phyloP scores from a whole-genome alignment of 1,140 invertebrate species.

The Carposina sasakii region DNA sequence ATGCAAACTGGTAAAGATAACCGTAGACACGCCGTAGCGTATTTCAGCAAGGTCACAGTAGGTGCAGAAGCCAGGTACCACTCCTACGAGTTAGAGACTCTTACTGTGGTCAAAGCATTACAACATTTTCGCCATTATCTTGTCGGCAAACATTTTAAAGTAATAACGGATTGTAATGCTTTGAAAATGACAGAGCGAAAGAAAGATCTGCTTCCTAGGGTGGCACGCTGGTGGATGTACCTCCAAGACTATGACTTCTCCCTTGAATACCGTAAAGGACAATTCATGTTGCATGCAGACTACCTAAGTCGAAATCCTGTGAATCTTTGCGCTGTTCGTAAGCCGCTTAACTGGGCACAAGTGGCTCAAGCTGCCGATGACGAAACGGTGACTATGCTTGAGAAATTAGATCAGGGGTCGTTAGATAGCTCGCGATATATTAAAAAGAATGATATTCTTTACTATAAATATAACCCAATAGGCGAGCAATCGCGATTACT shows the following conservation, averaged over 20 bases:
- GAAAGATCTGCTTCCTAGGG: slow-evolving; percentile 20
- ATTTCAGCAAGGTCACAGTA: slow-evolving; percentile 29
- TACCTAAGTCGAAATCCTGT: slow-evolving; percentile 9
- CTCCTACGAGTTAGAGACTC: slow-evolving; percentile 34
- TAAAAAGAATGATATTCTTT: too few relatives aligned
- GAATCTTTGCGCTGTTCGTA: neutral
- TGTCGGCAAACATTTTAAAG: slow-evolving; percentile 40
- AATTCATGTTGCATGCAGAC: slow-evolving; percentile 3
- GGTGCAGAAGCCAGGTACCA: slow-evolving; percentile 26
- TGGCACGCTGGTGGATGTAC: slow-evolving; percentile 10
- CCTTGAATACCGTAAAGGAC: slow-evolving; percentile 8
- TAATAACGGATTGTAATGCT: slow-evolving; percentile 51
- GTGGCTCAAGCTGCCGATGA: slow-evolving; percentile 7
- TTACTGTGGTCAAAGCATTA: slow-evolving; percentile 15
- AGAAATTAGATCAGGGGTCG: neutral
- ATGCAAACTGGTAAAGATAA: slow-evolving; percentile 21
- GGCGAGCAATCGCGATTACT: slow-evolving; percentile 4
- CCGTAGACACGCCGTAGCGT: slow-evolving; percentile 28
- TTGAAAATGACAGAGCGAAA: slow-evolving; percentile 30
- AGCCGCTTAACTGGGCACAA: slow-evolving; percentile 11
- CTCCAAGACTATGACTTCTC: slow-evolving; percentile 5
- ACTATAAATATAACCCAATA: neutral
- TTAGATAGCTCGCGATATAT: slow-evolving; percentile 1
- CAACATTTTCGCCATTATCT: slow-evolving; percentile 35
- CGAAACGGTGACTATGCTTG: neutral